A percentile compares a stretch with the other conserved stretches of the same genome.
Evolutionary conservation across 2,113 vertebrate genomes (phyloP).

Genomic region (Ceyx cyanopectus): DNA sequence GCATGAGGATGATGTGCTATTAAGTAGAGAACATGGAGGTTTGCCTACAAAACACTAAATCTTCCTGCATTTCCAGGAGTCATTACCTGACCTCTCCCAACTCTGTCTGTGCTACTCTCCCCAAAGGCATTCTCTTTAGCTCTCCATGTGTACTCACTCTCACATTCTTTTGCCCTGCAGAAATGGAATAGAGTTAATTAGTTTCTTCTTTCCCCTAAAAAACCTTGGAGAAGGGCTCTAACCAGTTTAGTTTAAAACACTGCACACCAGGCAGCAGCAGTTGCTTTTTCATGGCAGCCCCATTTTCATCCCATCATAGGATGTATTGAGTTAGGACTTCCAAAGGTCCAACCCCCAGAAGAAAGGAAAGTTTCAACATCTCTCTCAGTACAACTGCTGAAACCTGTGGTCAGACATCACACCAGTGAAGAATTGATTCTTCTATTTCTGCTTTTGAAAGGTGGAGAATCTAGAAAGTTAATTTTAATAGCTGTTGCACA

Average conservation of each 20-base stretch:
- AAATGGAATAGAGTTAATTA: neutral
- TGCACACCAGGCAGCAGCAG: neutral
- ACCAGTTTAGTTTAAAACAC: neutral
- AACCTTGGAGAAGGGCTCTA: neutral
- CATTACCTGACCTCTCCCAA: neutral
- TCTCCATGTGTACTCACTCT: neutral
- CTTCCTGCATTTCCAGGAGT: neutral
- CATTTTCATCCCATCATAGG: neutral
- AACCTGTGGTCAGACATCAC: neutral
- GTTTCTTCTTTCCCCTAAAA: neutral
- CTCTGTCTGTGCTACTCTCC: neutral
- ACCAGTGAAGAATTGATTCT: neutral
- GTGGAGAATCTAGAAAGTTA: neutral
- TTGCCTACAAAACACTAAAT: neutral
- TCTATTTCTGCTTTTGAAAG: neutral
- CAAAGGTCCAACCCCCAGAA: too few relatives aligned
- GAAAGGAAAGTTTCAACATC: neutral
- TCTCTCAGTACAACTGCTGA: neutral
- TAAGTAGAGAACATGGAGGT: neutral
- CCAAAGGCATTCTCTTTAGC: neutral
- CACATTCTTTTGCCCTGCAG: neutral
- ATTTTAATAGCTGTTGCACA: neutral
- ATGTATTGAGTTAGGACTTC: too few relatives aligned
- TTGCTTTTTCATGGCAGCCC: neutral
- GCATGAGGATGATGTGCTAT: neutral